phyloP scores from a whole-genome alignment of 2,113 vertebrate genomes.

The Phylloscopus whistleri region DNA sequence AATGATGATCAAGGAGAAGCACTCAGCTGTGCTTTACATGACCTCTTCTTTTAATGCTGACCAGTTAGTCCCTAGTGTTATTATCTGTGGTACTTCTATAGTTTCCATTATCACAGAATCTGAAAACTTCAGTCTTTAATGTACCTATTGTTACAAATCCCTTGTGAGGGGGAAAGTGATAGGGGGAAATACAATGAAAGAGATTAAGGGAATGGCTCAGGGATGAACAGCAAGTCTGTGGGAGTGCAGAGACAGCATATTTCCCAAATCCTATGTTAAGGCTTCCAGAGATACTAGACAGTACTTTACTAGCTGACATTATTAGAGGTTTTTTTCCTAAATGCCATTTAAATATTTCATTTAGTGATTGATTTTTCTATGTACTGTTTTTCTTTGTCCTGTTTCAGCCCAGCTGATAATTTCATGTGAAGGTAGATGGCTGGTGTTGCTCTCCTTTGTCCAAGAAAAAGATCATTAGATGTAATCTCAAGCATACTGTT shows the following conservation, averaged over 20 bases:
- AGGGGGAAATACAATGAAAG: not conserved
- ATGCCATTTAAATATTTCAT: not conserved
- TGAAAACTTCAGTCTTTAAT: slow-evolving; percentile 1
- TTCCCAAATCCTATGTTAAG: not conserved
- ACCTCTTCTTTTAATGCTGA: not conserved
- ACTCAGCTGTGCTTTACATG: not conserved
- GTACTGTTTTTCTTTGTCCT: not conserved
- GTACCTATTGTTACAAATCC: not conserved
- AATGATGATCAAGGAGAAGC: slow-evolving; percentile 19
- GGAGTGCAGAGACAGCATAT: not conserved
- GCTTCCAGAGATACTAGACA: not conserved
- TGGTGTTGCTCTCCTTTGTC: not conserved
- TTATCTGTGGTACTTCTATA: not conserved
- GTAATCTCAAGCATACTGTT: slow-evolving; percentile 19
- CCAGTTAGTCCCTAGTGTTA: not conserved
- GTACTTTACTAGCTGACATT: not conserved
- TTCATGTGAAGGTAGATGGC: not conserved
- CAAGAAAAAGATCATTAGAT: not conserved
- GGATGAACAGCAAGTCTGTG: not conserved
- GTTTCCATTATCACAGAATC: not conserved
- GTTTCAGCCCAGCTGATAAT: not conserved
- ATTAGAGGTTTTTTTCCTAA: accelerated
- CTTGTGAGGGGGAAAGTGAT: not conserved
- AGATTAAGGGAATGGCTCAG: not conserved
- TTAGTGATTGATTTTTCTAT: not conserved